Evolutionary conservation across 2,113 vertebrate genomes (phyloP).

Genomic region (Tachuris rubrigastra): DNA sequence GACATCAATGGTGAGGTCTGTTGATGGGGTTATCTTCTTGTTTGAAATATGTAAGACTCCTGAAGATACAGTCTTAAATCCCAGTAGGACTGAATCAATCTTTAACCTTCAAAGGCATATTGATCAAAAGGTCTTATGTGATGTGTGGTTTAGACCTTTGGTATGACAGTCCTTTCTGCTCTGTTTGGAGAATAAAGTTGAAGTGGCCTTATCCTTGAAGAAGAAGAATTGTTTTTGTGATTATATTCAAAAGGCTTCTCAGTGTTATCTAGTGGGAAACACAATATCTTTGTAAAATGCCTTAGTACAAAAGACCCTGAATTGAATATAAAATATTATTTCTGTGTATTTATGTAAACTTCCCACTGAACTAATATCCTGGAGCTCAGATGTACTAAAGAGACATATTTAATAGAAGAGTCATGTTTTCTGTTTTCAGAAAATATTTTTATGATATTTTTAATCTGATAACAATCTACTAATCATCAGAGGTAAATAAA

Average conservation of each 20-base stretch:
- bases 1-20: not conserved
- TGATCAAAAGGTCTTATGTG: not conserved
- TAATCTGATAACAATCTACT: not conserved
- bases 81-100: not conserved
- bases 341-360: not conserved
- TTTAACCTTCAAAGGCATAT: conserved; percentile 22
- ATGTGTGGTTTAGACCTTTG: not conserved
- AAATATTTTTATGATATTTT: not conserved
- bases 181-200: not conserved
- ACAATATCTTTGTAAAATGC: not conserved
- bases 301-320: not conserved
- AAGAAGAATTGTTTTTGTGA: not conserved
- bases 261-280: not conserved
- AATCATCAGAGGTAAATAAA: not conserved
- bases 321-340: not conserved
- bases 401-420: not conserved
- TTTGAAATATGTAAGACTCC: not conserved
- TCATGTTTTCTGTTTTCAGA: rapidly evolving
- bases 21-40: not conserved
- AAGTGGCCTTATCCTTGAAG: not conserved
- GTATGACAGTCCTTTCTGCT: not conserved
- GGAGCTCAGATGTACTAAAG: not conserved
- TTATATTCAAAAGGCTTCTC: not conserved
- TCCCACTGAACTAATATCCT: not conserved
- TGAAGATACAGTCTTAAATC: not conserved